phyloP scores from a whole-genome alignment of 2,797 vertebrate species.

The Chloroceryle inda region DNA sequence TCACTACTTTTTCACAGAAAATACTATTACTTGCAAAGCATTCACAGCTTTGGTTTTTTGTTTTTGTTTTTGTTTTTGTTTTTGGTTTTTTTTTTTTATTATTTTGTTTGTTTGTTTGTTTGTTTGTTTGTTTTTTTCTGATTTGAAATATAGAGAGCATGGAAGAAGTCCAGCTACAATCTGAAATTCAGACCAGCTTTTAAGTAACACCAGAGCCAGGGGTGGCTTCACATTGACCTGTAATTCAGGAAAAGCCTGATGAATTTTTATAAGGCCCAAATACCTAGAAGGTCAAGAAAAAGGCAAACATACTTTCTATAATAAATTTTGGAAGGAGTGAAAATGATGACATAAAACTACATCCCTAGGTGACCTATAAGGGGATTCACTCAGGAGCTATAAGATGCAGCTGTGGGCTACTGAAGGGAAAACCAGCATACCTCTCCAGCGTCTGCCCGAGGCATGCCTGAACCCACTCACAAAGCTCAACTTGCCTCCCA shows the following conservation, averaged over 20 bases:
- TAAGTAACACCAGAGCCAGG: neutral
- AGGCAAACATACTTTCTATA: neutral
- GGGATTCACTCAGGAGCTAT: neutral
- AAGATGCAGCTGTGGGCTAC: neutral
- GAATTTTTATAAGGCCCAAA: neutral
- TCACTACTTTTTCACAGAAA: neutral
- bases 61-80: neutral
- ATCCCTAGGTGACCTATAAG: neutral
- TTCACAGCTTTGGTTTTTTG: neutral
- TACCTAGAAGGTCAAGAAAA: neutral
- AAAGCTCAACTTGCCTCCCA: neutral
- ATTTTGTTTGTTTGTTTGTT: neutral
- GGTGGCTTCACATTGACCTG: neutral
- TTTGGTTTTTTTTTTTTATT: no score
- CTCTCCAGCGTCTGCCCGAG: neutral
- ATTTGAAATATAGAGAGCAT: neutral
- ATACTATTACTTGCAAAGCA: neutral
- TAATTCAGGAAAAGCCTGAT: neutral
- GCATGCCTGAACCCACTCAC: neutral
- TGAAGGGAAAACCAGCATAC: neutral
- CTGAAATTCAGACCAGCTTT: conserved; percentile 5
- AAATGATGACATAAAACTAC: neutral
- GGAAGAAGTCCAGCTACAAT: neutral
- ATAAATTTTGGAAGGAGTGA: neutral
- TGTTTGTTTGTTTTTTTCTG: neutral